A percentile compares a stretch with the other conserved stretches of the same genome.
Evolutionary conservation across 2,888 invertebrate species (phyloP).

Genomic region (Leuctra nigra): DNA sequence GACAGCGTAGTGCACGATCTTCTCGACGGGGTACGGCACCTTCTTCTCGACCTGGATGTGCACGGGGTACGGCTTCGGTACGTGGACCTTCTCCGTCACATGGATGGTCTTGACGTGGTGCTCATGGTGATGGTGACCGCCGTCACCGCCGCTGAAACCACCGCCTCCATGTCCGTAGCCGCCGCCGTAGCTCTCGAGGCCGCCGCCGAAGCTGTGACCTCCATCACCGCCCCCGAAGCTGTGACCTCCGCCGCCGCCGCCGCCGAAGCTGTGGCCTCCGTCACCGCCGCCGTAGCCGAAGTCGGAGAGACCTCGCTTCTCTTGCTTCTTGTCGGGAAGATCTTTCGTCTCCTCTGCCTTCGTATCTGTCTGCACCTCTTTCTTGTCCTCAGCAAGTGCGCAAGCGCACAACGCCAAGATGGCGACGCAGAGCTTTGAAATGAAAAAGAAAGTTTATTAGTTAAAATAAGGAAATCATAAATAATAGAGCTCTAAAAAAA

Average conservation of each 20-base stretch:
- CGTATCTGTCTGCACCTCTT: background rate
- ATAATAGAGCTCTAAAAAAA: background rate
- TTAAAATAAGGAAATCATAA: background rate
- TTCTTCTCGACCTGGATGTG: slow-evolving; percentile 34
- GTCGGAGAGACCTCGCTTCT: slow-evolving; percentile 11
- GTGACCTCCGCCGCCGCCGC: background rate
- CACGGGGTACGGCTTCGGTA: slow-evolving; percentile 48
- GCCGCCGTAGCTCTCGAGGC: background rate
- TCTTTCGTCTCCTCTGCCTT: background rate
- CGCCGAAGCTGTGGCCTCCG: slow-evolving; percentile 1
- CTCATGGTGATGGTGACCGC: slow-evolving; percentile 46
- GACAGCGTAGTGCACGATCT: slow-evolving; percentile 53
- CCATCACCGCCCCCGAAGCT: background rate
- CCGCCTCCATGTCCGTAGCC: background rate
- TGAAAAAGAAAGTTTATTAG: background rate
- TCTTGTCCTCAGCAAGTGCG: slow-evolving; percentile 6
- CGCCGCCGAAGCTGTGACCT: background rate
- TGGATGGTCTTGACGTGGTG: slow-evolving; percentile 34
- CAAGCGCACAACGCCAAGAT: slow-evolving; percentile 3
- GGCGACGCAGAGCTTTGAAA: slow-evolving; percentile 11
- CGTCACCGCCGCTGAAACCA: background rate
- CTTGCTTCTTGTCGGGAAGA: slow-evolving; percentile 14
- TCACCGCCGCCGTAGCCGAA: slow-evolving; percentile 10
- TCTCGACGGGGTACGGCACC: slow-evolving; percentile 50
- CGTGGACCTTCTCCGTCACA: slow-evolving; percentile 45